Evolutionary conservation across 1,140 invertebrate genomes (phyloP), one percentile per base, ranked within the genome.

Genomic region (Pseudobourletiella spinata): DNA sequence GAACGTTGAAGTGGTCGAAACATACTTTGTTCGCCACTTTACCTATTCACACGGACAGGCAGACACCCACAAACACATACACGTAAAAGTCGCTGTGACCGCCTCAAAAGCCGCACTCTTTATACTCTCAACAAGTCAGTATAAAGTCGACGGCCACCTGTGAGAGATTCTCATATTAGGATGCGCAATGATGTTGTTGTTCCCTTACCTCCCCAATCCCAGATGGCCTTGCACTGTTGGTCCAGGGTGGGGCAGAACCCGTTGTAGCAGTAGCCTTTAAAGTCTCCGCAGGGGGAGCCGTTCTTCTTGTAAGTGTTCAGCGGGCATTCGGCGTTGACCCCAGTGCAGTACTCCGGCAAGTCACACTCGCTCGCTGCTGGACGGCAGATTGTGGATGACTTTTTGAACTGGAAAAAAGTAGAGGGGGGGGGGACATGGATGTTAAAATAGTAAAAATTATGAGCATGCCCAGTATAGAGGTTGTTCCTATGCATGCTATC

Each of bases 331-430:
- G 39, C 62, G 50, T 43, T 64, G 8, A 25, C 16, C 50, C 95
- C 95, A 50, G 87, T 83, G 75, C 95, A 98, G 28, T 85, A 83
- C 74, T 98, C 95, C 25, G 92, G 88, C 16, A 98, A 78, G 78
- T 98, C 95, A 76, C 95, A 98, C 73, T 96, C 93, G 73, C 90
- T 94, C 48, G 81, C 82, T 1, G 88, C 80, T 22, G 86, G 83
- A 1, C 94, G 82, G 75, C 95, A 97, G 11, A 89, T 74, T 24
- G 85, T 81, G 25, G 89, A 90, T 28, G 80, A 79, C n/a, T 15
- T 28, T 26, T 67, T 67, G 57, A 67, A 70, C 68, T 70, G 44
- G 28, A 44, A 61, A 35, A 63, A 42, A 26, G 35, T n/a, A n/a
- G n/a, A n/a, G n/a, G n/a, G 54, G 62, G 26, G n/a, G n/a, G n/a